Conservation (phyloP, 2,888 invertebrate genomes). For the Trypoxylon attenuatum region DNA sequence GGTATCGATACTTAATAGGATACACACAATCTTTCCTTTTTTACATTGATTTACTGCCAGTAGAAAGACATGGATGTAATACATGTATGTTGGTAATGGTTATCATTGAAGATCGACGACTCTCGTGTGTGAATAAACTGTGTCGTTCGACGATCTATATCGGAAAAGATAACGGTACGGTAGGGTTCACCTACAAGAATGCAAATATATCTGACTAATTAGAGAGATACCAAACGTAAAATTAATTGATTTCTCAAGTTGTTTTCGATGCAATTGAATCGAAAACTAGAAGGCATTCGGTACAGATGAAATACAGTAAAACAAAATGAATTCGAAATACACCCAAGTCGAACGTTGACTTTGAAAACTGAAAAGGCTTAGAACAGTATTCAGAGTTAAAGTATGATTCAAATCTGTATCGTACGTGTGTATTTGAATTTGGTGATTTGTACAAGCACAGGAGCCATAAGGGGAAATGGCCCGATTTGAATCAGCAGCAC, state of each 20-base stretch:
- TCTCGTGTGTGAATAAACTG: slow-evolving; percentile 51
- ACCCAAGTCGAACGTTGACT: slow-evolving; percentile 29
- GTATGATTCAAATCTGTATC: slow-evolving; percentile 20
- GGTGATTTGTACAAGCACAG: slow-evolving; percentile 35
- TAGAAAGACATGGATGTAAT: slow-evolving; percentile 49
- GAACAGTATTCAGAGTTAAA: slow-evolving; percentile 30
- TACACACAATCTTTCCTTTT: slow-evolving; percentile 54
- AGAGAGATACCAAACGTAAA: slow-evolving; percentile 34
- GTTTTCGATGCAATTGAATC: too few species aligned
- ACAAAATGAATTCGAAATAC: too few species aligned
- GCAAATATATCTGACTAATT: slow-evolving; percentile 36
- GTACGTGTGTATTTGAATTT: slow-evolving; percentile 24
- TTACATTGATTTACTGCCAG: slow-evolving; percentile 63
- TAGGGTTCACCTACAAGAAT: slow-evolving; percentile 42
- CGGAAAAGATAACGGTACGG: slow-evolving; percentile 22
- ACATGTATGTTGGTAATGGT: slow-evolving; percentile 58
- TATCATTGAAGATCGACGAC: slow-evolving; percentile 41
- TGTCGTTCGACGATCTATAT: slow-evolving; percentile 39
- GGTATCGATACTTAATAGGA: slow-evolving; percentile 53
- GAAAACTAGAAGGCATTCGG: too few species aligned
- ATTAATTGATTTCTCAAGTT: too few species aligned
- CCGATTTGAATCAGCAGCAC: slow-evolving; percentile 26
- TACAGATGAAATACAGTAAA: too few species aligned
- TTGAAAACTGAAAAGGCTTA: slow-evolving; percentile 13
- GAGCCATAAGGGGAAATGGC: slow-evolving; percentile 22